Conservation (phyloP, 2,888 invertebrate species). For the Apodemia mormo region DNA sequence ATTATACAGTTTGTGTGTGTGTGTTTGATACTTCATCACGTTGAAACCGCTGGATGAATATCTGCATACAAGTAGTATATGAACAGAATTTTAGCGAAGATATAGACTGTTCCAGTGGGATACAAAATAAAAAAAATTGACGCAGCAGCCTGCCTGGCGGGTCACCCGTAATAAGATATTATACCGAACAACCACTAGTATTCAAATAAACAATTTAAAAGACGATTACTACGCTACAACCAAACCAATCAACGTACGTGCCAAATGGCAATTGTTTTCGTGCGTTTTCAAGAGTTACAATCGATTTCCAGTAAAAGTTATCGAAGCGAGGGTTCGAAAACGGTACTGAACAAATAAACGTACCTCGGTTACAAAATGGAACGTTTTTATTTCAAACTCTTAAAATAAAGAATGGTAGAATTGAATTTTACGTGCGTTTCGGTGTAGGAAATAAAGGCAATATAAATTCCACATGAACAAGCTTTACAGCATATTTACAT, state of each 20-base stretch:
- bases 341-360: constrained; percentile 24
- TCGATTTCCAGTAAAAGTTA: constrained; percentile 28
- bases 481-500: background rate
- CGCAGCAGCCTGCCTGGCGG: too few species aligned
- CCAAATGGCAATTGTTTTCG: constrained; percentile 25
- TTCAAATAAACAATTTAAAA: constrained; percentile 23
- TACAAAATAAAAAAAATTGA: too few species aligned
- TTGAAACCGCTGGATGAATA: too few species aligned
- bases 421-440: constrained; percentile 19
- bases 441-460: background rate
- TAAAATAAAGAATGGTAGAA: constrained; percentile 23
- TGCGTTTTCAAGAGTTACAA: constrained; percentile 24
- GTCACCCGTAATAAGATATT: too few species aligned
- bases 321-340: constrained; percentile 22
- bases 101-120: too few species aligned
- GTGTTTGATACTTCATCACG: too few species aligned
- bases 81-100: too few species aligned
- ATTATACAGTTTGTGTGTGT: too few species aligned
- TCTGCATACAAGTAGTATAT: too few species aligned
- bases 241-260: constrained; percentile 25
- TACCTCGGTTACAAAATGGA: constrained; percentile 24
- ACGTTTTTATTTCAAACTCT: constrained; percentile 22
- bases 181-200: background rate
- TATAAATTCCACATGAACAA: constrained; percentile 4
- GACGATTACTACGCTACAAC: constrained; percentile 20